phyloP scores from a whole-genome alignment of 92 coral and sea anemone genomes.

The Palythoa grandis region DNA sequence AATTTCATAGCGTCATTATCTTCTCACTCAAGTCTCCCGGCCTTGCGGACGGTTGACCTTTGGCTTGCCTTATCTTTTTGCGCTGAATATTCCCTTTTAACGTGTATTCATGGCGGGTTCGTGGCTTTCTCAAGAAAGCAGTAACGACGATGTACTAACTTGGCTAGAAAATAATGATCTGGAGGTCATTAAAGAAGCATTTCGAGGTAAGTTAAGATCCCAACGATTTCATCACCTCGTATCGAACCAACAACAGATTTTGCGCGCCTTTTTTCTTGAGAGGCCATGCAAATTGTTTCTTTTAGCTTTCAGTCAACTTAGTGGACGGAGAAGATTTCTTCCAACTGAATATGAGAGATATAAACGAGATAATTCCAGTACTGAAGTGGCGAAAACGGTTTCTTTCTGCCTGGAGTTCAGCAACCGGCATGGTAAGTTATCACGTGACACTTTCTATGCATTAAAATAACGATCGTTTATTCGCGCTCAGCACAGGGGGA shows the following conservation, averaged over 20 bases:
- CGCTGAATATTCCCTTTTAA: neutral
- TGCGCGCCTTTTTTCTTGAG: neutral
- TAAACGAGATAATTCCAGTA: slow-evolving; percentile 50
- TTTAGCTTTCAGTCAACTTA: neutral
- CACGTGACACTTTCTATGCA: neutral
- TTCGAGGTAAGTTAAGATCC: neutral
- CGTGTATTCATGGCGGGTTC: neutral
- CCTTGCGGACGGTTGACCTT: neutral
- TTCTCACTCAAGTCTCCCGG: neutral
- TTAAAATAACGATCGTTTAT: too few species aligned
- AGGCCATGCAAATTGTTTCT: neutral
- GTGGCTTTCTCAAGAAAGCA: neutral
- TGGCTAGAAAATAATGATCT: slow-evolving; percentile 7
- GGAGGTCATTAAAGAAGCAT: slow-evolving; percentile 15
- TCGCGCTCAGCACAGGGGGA: neutral
- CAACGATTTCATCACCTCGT: neutral
- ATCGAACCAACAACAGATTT: neutral
- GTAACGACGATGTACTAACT: neutral
- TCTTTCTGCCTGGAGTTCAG: slow-evolving; percentile 49
- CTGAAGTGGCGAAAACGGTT: slow-evolving; percentile 49
- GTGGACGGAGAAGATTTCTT: slow-evolving; percentile 67
- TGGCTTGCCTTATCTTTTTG: neutral
- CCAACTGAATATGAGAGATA: slow-evolving; percentile 49
- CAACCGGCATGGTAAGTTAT: slow-evolving; percentile 51
- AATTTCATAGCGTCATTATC: neutral